Evolutionary conservation across 2,797 vertebrate species (phyloP).

Genomic region (Karalla daura): DNA sequence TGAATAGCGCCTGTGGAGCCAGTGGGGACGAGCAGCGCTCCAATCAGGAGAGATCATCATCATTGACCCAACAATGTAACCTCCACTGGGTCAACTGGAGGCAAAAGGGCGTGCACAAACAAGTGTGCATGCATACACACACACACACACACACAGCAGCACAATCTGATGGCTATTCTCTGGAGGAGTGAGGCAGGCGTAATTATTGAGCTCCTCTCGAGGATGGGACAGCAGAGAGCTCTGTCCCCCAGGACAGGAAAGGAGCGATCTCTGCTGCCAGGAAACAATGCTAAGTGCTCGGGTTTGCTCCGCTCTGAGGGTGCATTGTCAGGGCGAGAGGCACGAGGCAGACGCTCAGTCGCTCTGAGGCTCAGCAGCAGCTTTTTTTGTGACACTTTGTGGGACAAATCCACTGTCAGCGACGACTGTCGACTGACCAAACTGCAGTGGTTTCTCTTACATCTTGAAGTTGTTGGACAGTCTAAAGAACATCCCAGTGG

Average conservation of each 20-base stretch:
- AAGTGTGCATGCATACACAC: not conserved
- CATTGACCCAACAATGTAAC: conserved; percentile 29
- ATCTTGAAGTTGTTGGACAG: too few relatives aligned
- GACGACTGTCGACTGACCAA: too few relatives aligned
- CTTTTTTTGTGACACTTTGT: too few relatives aligned
- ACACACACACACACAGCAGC: not conserved
- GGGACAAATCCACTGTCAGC: too few relatives aligned
- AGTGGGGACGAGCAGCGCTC: conserved; percentile 34
- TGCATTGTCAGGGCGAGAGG: not conserved
- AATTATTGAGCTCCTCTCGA: conserved; percentile 36
- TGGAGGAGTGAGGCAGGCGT: conserved; percentile 27
- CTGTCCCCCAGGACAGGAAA: conserved; percentile 6
- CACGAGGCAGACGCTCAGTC: not conserved
- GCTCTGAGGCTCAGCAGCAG: too few relatives aligned
- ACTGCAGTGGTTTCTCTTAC: too few relatives aligned
- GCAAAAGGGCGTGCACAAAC: conserved; percentile 14
- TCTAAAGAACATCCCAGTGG: too few relatives aligned
- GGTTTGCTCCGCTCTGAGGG: not conserved
- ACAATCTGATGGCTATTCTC: conserved; percentile 4
- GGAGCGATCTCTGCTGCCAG: not conserved
- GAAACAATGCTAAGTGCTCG: conserved; percentile 15
- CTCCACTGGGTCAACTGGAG: conserved; percentile 19
- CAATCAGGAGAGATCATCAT: conserved; percentile 33
- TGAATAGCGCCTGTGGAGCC: conserved; percentile 34
- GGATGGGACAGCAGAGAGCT: conserved; percentile 8